Percentiles rank a stretch among this genome's conserved stretches.
These are phyloP conservation scores for Drosophila falleni DNA, from an alignment of 2,888 invertebrate genomes.

Conservation along the genomic window DNA sequence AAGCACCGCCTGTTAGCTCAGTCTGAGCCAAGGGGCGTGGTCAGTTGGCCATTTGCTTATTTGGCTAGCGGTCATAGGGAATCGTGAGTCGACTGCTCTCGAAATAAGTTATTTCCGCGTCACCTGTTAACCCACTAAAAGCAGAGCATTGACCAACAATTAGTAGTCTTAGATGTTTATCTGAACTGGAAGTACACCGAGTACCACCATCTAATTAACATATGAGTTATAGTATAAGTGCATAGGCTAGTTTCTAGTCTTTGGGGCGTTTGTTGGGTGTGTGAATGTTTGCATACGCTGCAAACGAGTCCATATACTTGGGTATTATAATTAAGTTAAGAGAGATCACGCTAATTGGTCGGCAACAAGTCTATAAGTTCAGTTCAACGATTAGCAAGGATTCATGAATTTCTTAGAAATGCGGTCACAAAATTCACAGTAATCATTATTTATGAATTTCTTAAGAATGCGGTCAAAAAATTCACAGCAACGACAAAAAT, in stretches of 20 bases:
- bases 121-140: slow-evolving; percentile 76
- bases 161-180: slow-evolving; percentile 66
- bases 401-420: slow-evolving; percentile 16
- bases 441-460: too few relatives aligned
- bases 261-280: slow-evolving; percentile 51
- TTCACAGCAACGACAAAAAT: too few relatives aligned
- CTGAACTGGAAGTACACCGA: slow-evolving; percentile 25
- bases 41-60: slow-evolving; percentile 5
- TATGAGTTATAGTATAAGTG: slow-evolving; percentile 45
- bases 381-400: slow-evolving; percentile 40
- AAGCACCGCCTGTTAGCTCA: slow-evolving; percentile 36
- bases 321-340: slow-evolving; percentile 53
- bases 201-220: slow-evolving; percentile 68
- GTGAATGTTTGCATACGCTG: slow-evolving; percentile 55
- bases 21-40: slow-evolving; percentile 47
- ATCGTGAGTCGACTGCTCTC: slow-evolving; percentile 14
- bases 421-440: not conserved
- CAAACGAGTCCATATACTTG: slow-evolving; percentile 9
- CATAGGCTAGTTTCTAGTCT: slow-evolving; percentile 12
- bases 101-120: slow-evolving; percentile 59
- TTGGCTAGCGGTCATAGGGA: slow-evolving; percentile 70
- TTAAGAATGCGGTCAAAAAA: too few relatives aligned
- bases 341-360: slow-evolving; percentile 45
- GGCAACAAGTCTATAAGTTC: slow-evolving; percentile 15
- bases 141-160: slow-evolving; percentile 72